Percentiles rank a stretch among this genome's conserved stretches.
phyloP scores from a whole-genome alignment of 2,113 vertebrate genomes.

The Coracopsis vasa region DNA sequence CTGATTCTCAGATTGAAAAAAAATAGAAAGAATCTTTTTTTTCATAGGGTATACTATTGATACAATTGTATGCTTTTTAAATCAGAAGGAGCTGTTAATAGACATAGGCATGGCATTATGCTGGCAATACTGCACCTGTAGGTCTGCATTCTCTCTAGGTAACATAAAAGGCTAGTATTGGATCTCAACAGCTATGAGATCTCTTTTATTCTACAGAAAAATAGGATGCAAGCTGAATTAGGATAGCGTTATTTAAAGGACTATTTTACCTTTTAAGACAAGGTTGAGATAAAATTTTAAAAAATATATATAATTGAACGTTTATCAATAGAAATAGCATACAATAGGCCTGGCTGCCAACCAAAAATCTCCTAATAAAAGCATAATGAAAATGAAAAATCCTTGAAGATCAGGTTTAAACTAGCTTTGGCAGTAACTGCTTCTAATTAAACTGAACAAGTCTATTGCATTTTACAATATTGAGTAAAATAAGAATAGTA shows the following conservation, averaged over 20 bases:
- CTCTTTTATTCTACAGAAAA: neutral
- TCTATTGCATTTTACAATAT: neutral
- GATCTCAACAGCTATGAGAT: neutral
- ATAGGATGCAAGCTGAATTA: neutral
- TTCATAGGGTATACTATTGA: neutral
- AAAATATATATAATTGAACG: neutral
- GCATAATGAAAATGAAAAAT: constrained; percentile 2
- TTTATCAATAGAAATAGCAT: neutral
- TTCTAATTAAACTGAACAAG: neutral
- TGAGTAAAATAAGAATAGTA: neutral
- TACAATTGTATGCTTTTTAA: neutral
- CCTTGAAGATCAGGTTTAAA: neutral
- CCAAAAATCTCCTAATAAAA: neutral
- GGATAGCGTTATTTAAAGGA: neutral
- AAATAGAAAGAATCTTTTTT: neutral
- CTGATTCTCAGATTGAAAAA: neutral
- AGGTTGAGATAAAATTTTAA: neutral
- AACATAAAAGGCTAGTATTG: neutral
- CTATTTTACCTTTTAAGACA: neutral
- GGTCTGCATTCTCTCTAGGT: neutral
- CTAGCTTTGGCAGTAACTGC: neutral
- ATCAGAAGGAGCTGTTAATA: neutral
- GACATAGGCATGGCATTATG: neutral
- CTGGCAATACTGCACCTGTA: neutral
- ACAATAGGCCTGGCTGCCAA: neutral